These are phyloP conservation scores for Micrasema minimum DNA, from an alignment of 1,140 invertebrate species.

Conservation along the genomic window DNA sequence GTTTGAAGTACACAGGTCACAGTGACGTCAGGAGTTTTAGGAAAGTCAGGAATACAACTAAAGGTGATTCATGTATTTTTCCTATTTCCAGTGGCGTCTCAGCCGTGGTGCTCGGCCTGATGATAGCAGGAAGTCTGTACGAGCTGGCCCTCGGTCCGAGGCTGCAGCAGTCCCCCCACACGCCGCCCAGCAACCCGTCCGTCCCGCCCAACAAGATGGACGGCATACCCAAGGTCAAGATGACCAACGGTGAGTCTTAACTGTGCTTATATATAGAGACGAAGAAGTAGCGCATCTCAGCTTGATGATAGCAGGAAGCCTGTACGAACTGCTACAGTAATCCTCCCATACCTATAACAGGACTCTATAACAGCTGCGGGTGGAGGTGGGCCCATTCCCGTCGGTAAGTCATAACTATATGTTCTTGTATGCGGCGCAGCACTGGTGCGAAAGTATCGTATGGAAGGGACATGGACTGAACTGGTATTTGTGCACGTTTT, in stretches of 20 bases:
- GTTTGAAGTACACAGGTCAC: too few species aligned
- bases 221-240: conserved; percentile 43
- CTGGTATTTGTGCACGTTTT: too few species aligned
- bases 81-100: conserved; percentile 72
- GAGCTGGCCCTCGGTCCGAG: conserved; percentile 65
- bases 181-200: conserved; percentile 55
- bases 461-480: too few species aligned
- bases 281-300: too few species aligned
- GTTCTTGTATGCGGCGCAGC: too few species aligned
- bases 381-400: too few species aligned
- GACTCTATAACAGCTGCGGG: too few species aligned
- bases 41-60: too few species aligned
- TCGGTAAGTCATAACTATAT: too few species aligned
- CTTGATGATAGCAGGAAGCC: conserved; percentile 71
- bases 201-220: conserved; percentile 55
- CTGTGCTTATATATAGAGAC: background rate
- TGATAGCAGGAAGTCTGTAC: conserved; percentile 72
- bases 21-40: too few species aligned
- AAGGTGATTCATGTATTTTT: too few species aligned
- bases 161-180: conserved; percentile 54
- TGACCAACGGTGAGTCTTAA: conserved; percentile 44
- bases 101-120: conserved; percentile 65
- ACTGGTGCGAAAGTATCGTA: too few species aligned
- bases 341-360: conserved; percentile 54
- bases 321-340: conserved; percentile 67